A percentile compares a stretch with the other conserved stretches of the same genome.
Evolutionary conservation across 1,140 invertebrate species (phyloP).

Genomic region (Drosophila bocqueti): DNA sequence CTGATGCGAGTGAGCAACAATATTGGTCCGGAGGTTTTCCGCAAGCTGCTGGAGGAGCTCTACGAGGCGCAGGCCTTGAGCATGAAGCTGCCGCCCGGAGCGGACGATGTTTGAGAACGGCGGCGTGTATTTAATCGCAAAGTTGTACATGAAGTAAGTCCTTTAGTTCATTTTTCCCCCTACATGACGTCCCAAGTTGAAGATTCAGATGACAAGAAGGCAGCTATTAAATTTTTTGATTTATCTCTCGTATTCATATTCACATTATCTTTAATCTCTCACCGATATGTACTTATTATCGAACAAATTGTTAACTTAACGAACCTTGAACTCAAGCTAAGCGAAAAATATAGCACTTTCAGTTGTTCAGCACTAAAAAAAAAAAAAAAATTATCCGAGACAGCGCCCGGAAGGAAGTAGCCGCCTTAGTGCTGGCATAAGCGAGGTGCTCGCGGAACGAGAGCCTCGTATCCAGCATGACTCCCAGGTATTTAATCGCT

Average conservation of each 20-base stretch:
- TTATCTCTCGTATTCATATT: not conserved
- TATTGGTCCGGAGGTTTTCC: slow-evolving; percentile 88
- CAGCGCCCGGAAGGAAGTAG: no score
- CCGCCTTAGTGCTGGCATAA: no score
- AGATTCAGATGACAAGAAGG: slow-evolving; percentile 6
- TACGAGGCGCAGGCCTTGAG: slow-evolving; percentile 51
- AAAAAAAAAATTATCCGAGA: no score
- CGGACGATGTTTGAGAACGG: slow-evolving; percentile 31
- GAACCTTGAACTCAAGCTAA: not conserved
- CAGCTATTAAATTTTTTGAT: slow-evolving; percentile 4
- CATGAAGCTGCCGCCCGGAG: slow-evolving; percentile 10
- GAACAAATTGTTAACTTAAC: slow-evolving; percentile 22
- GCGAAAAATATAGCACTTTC: slow-evolving; percentile 10
- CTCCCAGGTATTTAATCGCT: no score
- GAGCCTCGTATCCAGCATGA: no score
- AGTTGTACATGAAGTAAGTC: slow-evolving; percentile 18
- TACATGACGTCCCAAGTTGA: slow-evolving; percentile 6
- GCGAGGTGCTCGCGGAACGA: no score
- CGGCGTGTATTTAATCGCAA: not conserved
- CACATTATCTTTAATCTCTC: not conserved
- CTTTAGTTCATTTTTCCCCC: not conserved
- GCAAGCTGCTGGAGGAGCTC: slow-evolving; percentile 86
- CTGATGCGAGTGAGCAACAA: slow-evolving; percentile 89
- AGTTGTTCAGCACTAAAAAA: slow-evolving; percentile 2
- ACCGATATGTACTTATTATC: slow-evolving; percentile 62